Conservation (phyloP, 1,140 invertebrate genomes). For the Helicorthomorpha holstii region DNA sequence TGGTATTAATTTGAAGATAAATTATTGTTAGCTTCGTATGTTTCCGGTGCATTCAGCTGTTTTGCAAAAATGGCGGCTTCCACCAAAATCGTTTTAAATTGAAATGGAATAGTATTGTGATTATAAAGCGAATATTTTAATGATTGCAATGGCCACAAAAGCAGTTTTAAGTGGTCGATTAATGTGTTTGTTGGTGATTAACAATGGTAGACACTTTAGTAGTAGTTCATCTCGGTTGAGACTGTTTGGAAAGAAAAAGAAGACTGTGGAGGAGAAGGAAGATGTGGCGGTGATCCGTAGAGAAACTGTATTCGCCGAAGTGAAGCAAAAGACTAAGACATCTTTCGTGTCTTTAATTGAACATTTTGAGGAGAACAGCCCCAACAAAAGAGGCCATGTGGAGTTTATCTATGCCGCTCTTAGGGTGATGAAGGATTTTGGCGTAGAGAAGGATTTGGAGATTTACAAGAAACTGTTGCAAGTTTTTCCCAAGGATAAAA, state of each 20-base stretch:
- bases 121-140: too few species aligned
- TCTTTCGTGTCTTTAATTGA: slow-evolving; percentile 54
- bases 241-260: neutral
- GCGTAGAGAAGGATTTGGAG: slow-evolving; percentile 73
- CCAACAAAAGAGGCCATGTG: slow-evolving; percentile 55
- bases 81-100: too few species aligned
- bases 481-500: slow-evolving; percentile 80
- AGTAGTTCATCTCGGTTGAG: too few species aligned
- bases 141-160: too few species aligned
- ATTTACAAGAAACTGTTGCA: slow-evolving; percentile 79
- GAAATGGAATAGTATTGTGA: too few species aligned
- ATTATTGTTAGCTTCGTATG: too few species aligned
- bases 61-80: too few species aligned
- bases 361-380: slow-evolving; percentile 42
- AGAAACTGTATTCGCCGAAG: slow-evolving; percentile 28
- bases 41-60: too few species aligned
- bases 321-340: slow-evolving; percentile 47
- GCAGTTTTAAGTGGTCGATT: too few species aligned
- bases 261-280: neutral
- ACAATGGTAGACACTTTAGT: too few species aligned
- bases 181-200: too few species aligned
- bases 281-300: neutral
- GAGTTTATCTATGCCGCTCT: slow-evolving; percentile 86
- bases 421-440: slow-evolving; percentile 74
- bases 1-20: too few species aligned